Base-by-base conservation (phyloP, 2,113 vertebrate species). In the Casuarius casuarius region DNA sequence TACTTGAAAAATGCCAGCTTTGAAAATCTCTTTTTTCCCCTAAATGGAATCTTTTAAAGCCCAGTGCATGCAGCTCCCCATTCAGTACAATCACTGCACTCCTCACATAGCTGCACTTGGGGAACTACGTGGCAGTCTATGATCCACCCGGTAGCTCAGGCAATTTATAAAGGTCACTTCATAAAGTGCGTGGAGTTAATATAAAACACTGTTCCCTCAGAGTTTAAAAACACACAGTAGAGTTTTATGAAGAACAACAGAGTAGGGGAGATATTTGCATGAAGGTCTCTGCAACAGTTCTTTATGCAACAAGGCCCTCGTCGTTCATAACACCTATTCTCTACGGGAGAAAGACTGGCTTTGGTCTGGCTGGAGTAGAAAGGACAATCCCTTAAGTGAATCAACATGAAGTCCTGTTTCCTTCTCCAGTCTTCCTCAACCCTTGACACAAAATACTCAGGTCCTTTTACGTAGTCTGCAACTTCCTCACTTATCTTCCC, bases 1-100 rank as follows among this genome's bases (percentile, higher is more conserved):
- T 97, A 95, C 81, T 90, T 84, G 78, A 89, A 93, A 93, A 95
- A 96, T 44, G 68, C 42, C 46, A 56, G 75, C 90, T 97, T 94
- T 96, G 91, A 95, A 93, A 77, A 74, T 93, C n/a, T 62, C 44
- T 75, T 80, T 25, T 72, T 52, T 54, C 74, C 73, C 48, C 80
- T 80, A 90, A 96, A 96, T 51, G 56, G 75, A 95, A 58, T 72
- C 72, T 93, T 90, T 95, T 84, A 87, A 96, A 97, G 85, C 89
- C 81, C 94, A 90, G 84, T 26, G 56, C 59, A 44, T n/a, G 91
- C 88, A 95, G 42, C 75, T 92, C 63, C 59, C 70, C 88, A 51
- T 46, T 51, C 94, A 93, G 88, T 46, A 68, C 95, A 96, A 94
- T 82, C 74, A 84, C 76, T 86, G 63, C 44, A 49, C 75, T 86